Conservation (phyloP, 2,888 invertebrate species). For the Cerceris rybyensis region DNA sequence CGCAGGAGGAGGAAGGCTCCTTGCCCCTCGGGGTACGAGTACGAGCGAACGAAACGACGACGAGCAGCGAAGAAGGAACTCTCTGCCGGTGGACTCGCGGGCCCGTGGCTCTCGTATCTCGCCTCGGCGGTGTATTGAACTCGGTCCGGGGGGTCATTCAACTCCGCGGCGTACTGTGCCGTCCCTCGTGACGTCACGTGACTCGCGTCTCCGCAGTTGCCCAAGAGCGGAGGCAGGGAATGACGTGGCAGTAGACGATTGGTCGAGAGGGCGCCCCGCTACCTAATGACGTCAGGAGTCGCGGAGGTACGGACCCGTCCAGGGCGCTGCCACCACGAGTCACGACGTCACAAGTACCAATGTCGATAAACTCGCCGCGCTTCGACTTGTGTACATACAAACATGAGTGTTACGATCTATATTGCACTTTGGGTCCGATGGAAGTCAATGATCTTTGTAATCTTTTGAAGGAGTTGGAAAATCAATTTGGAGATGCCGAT, state of each 20-base stretch:
- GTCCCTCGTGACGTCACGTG: slow-evolving; percentile 72
- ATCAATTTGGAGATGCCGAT: too few relatives aligned
- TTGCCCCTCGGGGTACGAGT: slow-evolving; percentile 29
- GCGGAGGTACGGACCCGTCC: slow-evolving; percentile 49
- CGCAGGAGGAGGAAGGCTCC: slow-evolving; percentile 27
- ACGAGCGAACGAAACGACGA: slow-evolving; percentile 41
- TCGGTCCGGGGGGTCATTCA: slow-evolving; percentile 78
- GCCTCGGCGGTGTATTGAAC: slow-evolving; percentile 78
- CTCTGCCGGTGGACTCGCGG: slow-evolving; percentile 46
- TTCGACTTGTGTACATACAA: slow-evolving; percentile 30
- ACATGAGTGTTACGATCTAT: slow-evolving; percentile 21
- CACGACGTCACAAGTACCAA: slow-evolving; percentile 66
- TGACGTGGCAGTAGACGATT: slow-evolving; percentile 71
- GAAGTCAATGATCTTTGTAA: too few relatives aligned
- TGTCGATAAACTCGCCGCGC: slow-evolving; percentile 59
- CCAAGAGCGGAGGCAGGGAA: slow-evolving; percentile 63
- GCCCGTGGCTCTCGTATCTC: slow-evolving; percentile 42
- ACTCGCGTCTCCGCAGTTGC: slow-evolving; percentile 62
- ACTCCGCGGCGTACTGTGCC: slow-evolving; percentile 68
- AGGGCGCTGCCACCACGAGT: slow-evolving; percentile 48
- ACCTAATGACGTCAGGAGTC: slow-evolving; percentile 70
- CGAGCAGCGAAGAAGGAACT: slow-evolving; percentile 53
- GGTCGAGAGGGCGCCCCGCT: slow-evolving; percentile 58
- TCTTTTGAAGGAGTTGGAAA: too few relatives aligned
- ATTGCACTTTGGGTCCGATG: background rate